These are phyloP conservation scores for Sapajus apella DNA, from an alignment of 2,113 vertebrate species.

Conservation along the genomic window DNA sequence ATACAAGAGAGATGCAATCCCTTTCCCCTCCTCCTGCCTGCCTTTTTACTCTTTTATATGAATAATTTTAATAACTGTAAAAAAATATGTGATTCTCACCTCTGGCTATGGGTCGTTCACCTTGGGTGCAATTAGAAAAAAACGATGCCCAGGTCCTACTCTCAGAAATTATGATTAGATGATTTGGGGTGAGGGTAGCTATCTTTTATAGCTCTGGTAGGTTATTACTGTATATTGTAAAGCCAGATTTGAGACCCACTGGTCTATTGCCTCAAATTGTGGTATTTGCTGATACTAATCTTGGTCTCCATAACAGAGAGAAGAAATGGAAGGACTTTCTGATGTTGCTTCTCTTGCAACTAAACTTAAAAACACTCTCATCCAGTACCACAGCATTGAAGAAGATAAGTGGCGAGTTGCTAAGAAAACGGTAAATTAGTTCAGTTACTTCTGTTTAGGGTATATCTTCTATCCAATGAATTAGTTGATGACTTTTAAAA, in stretches of 20 bases:
- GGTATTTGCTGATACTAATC: slow-evolving; percentile 29
- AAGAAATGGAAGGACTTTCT: slow-evolving; percentile 79
- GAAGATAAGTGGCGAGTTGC: slow-evolving; percentile 82
- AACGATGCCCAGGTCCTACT: neutral
- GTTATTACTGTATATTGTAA: neutral
- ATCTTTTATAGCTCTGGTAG: neutral
- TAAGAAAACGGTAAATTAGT: slow-evolving; percentile 82
- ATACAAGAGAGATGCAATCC: neutral
- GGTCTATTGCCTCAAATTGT: neutral
- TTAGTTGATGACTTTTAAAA: slow-evolving; percentile 20
- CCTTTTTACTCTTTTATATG: neutral
- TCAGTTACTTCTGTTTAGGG: neutral
- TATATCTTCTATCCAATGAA: neutral
- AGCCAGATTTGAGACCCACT: neutral
- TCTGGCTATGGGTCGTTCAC: neutral
- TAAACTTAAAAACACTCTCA: slow-evolving; percentile 82
- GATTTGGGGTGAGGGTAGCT: neutral
- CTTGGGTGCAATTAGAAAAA: neutral
- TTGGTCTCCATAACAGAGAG: slow-evolving; percentile 1
- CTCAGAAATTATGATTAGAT: neutral
- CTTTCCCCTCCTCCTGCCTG: neutral
- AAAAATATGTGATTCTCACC: neutral
- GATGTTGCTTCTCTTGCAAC: slow-evolving; percentile 72
- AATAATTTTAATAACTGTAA: neutral
- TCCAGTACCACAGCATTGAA: slow-evolving; percentile 83